A percentile compares a stretch with the other conserved stretches of the same genome.
Conservation (phyloP, 2,888 invertebrate genomes). For the Helicoverpa assulta region DNA sequence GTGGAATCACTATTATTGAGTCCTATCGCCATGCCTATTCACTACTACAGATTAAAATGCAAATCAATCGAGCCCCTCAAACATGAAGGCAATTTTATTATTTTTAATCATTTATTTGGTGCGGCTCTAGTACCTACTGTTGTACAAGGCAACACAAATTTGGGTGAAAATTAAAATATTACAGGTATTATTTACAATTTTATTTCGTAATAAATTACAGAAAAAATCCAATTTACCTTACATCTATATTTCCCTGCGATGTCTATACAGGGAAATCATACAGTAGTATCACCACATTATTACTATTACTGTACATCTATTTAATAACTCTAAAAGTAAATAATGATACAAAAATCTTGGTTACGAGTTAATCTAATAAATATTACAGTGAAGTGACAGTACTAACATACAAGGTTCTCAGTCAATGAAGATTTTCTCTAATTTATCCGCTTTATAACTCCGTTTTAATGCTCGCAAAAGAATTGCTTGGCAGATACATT, state of each 20-base stretch:
- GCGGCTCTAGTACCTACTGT: too few relatives aligned
- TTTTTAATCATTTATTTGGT: too few relatives aligned
- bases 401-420: slow-evolving; percentile 4
- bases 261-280: background rate
- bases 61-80: too few relatives aligned
- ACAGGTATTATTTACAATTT: slow-evolving; percentile 30
- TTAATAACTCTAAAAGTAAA: slow-evolving; percentile 13
- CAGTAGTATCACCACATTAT: background rate
- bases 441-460: background rate
- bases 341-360: slow-evolving; percentile 1
- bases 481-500: slow-evolving; percentile 44
- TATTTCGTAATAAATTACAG: slow-evolving; percentile 43
- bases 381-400: slow-evolving; percentile 6
- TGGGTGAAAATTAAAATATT: background rate
- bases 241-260: background rate
- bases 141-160: too few relatives aligned
- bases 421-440: slow-evolving; percentile 8
- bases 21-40: too few relatives aligned
- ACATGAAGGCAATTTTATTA: too few relatives aligned
- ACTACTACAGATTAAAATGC: too few relatives aligned
- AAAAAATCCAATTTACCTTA: slow-evolving; percentile 16
- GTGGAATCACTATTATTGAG: too few relatives aligned
- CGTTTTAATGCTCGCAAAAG: slow-evolving; percentile 12
- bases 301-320: slow-evolving; percentile 11
- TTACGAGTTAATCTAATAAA: slow-evolving; percentile 7